Evolutionary conservation across 2,113 vertebrate genomes (phyloP).

Genomic region (Paratilapia polleni): DNA sequence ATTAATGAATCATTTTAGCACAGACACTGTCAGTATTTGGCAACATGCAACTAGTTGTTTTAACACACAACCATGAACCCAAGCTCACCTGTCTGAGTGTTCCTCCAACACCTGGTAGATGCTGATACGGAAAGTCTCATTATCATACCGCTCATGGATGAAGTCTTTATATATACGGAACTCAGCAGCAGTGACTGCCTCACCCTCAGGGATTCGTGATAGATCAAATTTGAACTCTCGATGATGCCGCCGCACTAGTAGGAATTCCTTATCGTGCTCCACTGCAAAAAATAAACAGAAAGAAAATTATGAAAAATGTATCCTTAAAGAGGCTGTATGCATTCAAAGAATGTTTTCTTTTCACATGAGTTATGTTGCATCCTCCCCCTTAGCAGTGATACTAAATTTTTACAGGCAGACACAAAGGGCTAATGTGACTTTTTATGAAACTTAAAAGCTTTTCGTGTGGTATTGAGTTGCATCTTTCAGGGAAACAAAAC

Average conservation of each 20-base stretch:
- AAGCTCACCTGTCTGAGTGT: slow-evolving; percentile 86
- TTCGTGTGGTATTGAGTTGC: slow-evolving; percentile 23
- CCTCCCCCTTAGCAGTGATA: neutral
- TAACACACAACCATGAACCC: neutral
- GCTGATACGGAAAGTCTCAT: slow-evolving; percentile 94
- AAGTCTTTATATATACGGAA: slow-evolving; percentile 98
- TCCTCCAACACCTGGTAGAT: slow-evolving; percentile 96
- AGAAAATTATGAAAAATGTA: neutral
- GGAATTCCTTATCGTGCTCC: slow-evolving; percentile 93
- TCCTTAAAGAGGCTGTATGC: neutral
- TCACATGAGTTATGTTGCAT: neutral
- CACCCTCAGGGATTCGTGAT: slow-evolving; percentile 94
- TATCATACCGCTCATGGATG: slow-evolving; percentile 90
- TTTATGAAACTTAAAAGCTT: slow-evolving; percentile 2
- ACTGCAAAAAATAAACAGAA: slow-evolving; percentile 76
- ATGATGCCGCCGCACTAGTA: slow-evolving; percentile 91
- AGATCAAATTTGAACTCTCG: slow-evolving; percentile 94
- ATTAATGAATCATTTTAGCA: too few species aligned
- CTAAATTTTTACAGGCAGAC: neutral
- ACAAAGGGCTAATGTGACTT: slow-evolving; percentile 1
- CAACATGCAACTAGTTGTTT: neutral
- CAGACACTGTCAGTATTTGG: too few species aligned
- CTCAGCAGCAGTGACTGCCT: slow-evolving; percentile 93
- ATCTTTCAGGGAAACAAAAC: slow-evolving; percentile 18
- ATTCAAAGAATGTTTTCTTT: neutral